Evolutionary conservation across 1,140 invertebrate genomes (phyloP).

Genomic region (Eulimnadia texana): DNA sequence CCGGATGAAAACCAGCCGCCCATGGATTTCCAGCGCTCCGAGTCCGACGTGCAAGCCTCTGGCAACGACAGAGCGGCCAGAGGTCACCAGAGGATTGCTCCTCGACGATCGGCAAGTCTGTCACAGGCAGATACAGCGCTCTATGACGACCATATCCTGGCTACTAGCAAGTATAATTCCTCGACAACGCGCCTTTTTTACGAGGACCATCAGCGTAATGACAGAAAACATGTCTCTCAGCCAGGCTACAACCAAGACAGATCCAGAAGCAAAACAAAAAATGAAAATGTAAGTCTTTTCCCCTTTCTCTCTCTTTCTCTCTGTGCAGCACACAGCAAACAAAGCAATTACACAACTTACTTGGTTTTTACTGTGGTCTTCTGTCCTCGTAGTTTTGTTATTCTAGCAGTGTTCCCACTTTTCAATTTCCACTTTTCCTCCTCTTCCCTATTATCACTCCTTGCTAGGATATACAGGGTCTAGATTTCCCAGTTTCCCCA

Average conservation of each 20-base stretch:
- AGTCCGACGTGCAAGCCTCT: background rate
- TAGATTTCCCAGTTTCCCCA: too few relatives aligned
- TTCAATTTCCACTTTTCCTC: too few relatives aligned
- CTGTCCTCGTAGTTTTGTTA: too few relatives aligned
- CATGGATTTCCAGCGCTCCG: constrained; percentile 1
- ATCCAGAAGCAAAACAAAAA: background rate
- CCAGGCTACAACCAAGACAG: background rate
- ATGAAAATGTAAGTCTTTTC: background rate
- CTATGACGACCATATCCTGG: constrained; percentile 6
- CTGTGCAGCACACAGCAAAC: too few relatives aligned
- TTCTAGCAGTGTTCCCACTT: too few relatives aligned
- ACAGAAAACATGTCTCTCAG: background rate
- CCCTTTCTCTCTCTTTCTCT: background rate
- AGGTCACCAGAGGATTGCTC: constrained; percentile 9
- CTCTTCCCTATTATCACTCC: too few relatives aligned
- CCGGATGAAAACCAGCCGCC: constrained; percentile 18
- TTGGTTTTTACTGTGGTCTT: too few relatives aligned
- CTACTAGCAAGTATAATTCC: background rate
- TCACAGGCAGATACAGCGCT: constrained; percentile 12
- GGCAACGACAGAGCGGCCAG: background rate
- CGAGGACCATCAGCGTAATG: background rate
- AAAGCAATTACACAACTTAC: too few relatives aligned
- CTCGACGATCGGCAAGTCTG: constrained; percentile 16
- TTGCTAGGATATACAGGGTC: too few relatives aligned
- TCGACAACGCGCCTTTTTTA: background rate